Evolutionary conservation across 2,888 invertebrate species (phyloP).

Genomic region (Rhingia campestris): DNA sequence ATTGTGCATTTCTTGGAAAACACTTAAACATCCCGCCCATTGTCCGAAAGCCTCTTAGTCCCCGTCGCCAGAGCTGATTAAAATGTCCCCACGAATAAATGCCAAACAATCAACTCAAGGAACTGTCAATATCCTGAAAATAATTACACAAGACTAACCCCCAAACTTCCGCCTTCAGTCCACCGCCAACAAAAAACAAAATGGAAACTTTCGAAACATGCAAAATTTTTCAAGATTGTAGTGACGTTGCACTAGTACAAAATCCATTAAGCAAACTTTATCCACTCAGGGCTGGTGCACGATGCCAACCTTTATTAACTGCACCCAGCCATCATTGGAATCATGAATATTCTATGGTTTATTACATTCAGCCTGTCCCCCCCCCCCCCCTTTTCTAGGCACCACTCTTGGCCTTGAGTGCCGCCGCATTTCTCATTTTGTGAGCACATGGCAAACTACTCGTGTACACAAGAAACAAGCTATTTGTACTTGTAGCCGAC

Average conservation of each 20-base stretch:
- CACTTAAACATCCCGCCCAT: not conserved
- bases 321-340: too few species aligned
- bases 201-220: too few species aligned
- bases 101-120: not conserved
- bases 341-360: conserved; percentile 10
- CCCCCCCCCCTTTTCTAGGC: not conserved
- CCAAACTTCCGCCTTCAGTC: too few species aligned
- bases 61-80: not conserved
- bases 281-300: not conserved
- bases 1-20: not conserved
- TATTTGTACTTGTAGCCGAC: not conserved
- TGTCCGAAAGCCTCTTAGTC: not conserved
- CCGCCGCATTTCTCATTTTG: conserved; percentile 23
- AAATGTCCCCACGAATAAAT: not conserved
- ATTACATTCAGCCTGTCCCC: not conserved
- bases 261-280: not conserved
- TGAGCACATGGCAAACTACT: not conserved
- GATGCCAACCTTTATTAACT: not conserved
- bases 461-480: not conserved
- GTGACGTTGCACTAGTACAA: not conserved
- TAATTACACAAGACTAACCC: not conserved
- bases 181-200: too few species aligned
- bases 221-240: too few species aligned
- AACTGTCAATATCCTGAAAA: not conserved
- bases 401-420: conserved; percentile 27